Evolutionary conservation across 2,888 invertebrate species (phyloP).

Genomic region (Drosophila trichaetosa): DNA sequence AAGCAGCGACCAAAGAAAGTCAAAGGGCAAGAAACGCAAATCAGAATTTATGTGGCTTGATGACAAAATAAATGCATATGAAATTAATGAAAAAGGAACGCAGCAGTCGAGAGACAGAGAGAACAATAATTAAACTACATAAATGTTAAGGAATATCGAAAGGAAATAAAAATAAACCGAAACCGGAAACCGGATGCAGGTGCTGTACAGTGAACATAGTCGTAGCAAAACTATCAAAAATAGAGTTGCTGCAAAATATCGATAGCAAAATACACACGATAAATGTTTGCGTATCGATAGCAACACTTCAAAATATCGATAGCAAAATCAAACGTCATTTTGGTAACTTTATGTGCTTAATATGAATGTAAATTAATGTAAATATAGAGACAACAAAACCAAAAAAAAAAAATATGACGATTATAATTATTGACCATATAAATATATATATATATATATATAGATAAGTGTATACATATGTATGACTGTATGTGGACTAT

Average conservation of each 20-base stretch:
- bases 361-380: slow-evolving; percentile 76
- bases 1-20: slow-evolving; percentile 72
- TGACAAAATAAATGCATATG: not conserved
- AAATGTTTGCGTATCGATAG: slow-evolving; percentile 11
- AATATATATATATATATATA: slow-evolving; percentile 27
- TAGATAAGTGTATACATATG: slow-evolving; percentile 41
- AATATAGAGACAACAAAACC: slow-evolving; percentile 45
- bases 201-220: slow-evolving; percentile 60
- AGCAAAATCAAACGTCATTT: slow-evolving; percentile 13
- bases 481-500: slow-evolving; percentile 61
- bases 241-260: slow-evolving; percentile 18
- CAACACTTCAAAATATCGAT: slow-evolving; percentile 13
- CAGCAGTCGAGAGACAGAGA: slow-evolving; percentile 61
- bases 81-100: slow-evolving; percentile 9
- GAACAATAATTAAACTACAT: slow-evolving; percentile 78
- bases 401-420: slow-evolving; percentile 23
- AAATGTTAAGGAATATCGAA: slow-evolving; percentile 56
- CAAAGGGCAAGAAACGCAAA: slow-evolving; percentile 26
- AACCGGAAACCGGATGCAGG: slow-evolving; percentile 34
- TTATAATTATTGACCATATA: slow-evolving; percentile 41
- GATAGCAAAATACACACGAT: slow-evolving; percentile 7
- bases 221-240: slow-evolving; percentile 36
- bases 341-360: slow-evolving; percentile 59
- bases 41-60: slow-evolving; percentile 23
- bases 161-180: slow-evolving; percentile 4